Evolutionary conservation across 1,140 invertebrate genomes (phyloP), one percentile per base, ranked within the genome.

Genomic region (Aphaenogaster ashmeadi): DNA sequence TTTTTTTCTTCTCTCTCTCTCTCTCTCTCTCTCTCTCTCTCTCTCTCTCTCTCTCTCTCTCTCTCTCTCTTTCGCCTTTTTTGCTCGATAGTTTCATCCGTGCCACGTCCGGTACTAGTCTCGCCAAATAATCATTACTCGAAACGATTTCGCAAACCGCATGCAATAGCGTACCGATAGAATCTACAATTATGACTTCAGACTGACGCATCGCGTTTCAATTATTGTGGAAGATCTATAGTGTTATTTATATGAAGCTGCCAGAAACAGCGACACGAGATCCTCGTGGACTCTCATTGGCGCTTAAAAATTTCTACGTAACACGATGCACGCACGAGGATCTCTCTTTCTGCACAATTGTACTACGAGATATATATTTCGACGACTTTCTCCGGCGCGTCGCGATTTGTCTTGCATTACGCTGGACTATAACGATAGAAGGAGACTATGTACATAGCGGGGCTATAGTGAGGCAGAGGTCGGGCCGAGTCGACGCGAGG

Each of bases 101-200:
- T 18, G 64, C 78, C 64, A 58, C 67, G 67, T 83, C 80, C 80
- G 80, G 80, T 84, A 84, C 80, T 84, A 38, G 80, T 75, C 80
- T 50, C 80, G 54, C 69, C 52, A 44, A 84, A 84, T 75, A 84
- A 72, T 84, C 67, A 75, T 84, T 84, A 62, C 41, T 58, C 80
- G 69, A 84, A 84, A 84, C 54, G 71, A 84, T 75, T 74, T 84
- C 62, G 78, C 44, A 66, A 66, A 54, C 27, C 41, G 52, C 67
- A 27, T 72, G 79, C 80, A n/a, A 60, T 47, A 58, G 18, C 47
- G n/a, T 41, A 44, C 54, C 80, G 69, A 84, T 50, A 62, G 38
- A 33, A 84, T 84, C 80, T 75, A 9, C 80, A 38, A 58, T 83
- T 44, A 33, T 15, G 27, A n/a, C 6, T 6, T 21, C 50, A 38